These are phyloP conservation scores for Polyommatus iphigenia DNA, from an alignment of 2,888 invertebrate genomes.

Conservation along the genomic window DNA sequence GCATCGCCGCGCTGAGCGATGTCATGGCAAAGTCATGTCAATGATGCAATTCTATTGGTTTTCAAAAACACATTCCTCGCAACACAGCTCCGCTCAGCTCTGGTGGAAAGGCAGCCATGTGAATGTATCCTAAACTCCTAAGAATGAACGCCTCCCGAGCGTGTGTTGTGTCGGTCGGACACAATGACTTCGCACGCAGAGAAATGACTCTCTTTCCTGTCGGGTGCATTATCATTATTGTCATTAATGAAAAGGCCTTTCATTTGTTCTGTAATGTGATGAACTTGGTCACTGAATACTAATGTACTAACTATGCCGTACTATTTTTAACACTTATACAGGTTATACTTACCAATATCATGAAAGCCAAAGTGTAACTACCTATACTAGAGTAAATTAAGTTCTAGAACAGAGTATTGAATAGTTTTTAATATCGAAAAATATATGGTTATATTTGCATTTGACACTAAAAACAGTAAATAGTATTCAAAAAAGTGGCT, in stretches of 20 bases:
- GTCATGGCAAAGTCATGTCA: no score
- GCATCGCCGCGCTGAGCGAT: no score
- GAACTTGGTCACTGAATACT: neutral
- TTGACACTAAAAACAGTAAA: neutral
- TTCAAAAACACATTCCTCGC: no score
- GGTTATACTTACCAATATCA: neutral
- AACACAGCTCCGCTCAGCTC: no score
- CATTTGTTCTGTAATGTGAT: neutral
- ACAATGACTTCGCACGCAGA: conserved; percentile 19
- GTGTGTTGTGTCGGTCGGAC: neutral
- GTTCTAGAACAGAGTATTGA: neutral
- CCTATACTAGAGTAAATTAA: neutral
- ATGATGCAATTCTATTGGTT: no score
- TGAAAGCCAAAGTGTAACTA: neutral
- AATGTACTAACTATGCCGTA: neutral
- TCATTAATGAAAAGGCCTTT: conserved; percentile 4
- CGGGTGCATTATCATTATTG: conserved; percentile 11
- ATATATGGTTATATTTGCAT: neutral
- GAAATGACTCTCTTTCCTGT: conserved; percentile 20
- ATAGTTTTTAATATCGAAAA: neutral
- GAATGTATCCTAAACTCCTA: neutral
- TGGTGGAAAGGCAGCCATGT: no score
- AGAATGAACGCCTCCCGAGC: neutral
- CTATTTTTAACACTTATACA: neutral
- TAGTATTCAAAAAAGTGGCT: no score